These are phyloP conservation scores for Polyodon spathula DNA, from an alignment of 2,113 vertebrate genomes.

Conservation along the genomic window DNA sequence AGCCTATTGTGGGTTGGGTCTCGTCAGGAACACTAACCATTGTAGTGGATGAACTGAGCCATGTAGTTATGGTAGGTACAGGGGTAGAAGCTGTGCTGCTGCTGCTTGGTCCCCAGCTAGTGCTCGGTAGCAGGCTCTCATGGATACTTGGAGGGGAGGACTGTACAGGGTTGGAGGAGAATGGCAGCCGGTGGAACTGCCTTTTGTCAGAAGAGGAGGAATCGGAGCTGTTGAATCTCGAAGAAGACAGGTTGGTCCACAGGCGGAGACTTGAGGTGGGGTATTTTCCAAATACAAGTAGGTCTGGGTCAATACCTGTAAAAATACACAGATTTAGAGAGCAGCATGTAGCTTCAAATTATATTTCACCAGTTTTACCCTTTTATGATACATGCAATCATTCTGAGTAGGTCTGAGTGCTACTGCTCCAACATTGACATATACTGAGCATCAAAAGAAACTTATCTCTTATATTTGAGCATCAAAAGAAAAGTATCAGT, in stretches of 20 bases:
- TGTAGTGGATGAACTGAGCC: background rate
- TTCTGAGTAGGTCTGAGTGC: too few species aligned
- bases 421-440: too few species aligned
- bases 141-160: constrained; percentile 21
- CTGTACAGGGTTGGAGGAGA: constrained; percentile 23
- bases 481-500: too few species aligned
- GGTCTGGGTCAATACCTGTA: constrained; percentile 81
- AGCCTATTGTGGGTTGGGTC: background rate
- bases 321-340: constrained; percentile 11
- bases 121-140: too few species aligned
- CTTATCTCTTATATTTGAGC: too few species aligned
- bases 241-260: constrained; percentile 40
- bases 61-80: constrained; percentile 3
- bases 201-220: constrained; percentile 51
- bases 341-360: too few species aligned
- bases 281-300: constrained; percentile 79
- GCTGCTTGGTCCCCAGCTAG: constrained; percentile 13
- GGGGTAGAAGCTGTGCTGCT: too few species aligned
- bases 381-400: too few species aligned
- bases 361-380: too few species aligned
- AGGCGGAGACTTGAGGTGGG: constrained; percentile 49
- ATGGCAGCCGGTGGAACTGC: constrained; percentile 45
- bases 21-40: background rate
- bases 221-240: constrained; percentile 51
- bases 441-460: too few species aligned